A percentile compares a stretch with the other conserved stretches of the same genome.
These are phyloP conservation scores for Lampris megalopsis DNA, from an alignment of 2,113 vertebrate genomes.

Conservation along the genomic window DNA sequence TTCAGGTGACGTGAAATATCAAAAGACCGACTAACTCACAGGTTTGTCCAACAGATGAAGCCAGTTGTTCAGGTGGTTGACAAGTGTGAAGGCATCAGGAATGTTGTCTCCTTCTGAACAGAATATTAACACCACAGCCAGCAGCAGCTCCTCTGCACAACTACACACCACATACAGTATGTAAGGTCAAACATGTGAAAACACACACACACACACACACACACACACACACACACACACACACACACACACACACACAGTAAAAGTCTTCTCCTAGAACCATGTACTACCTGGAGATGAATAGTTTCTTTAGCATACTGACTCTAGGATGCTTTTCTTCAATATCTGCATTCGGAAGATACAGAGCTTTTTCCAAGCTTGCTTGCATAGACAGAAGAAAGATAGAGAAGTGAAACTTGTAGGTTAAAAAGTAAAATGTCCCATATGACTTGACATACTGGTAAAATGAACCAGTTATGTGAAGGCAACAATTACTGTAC, in stretches of 20 bases:
- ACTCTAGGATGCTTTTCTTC: no score
- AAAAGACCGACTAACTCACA: slow-evolving; percentile 81
- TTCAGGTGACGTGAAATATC: neutral
- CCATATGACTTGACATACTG: no score
- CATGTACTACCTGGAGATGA: no score
- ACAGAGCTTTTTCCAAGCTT: no score
- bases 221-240: neutral
- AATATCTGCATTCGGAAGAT: no score
- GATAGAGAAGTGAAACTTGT: no score
- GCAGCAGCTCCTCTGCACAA: slow-evolving; percentile 86
- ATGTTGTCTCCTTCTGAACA: slow-evolving; percentile 98
- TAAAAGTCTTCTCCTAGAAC: neutral
- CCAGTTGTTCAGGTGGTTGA: slow-evolving; percentile 92
- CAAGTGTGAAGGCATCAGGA: slow-evolving; percentile 90
- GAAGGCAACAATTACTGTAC: no score
- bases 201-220: neutral
- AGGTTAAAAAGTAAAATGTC: no score
- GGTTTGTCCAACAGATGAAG: slow-evolving; percentile 86
- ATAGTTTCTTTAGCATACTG: no score
- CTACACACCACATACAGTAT: slow-evolving; percentile 69
- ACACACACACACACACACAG: neutral
- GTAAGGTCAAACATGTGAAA: no score
- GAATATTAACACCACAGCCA: slow-evolving; percentile 93
- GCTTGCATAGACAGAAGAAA: no score
- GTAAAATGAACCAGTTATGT: no score